These are phyloP conservation scores for Rutpela maculata DNA, from an alignment of 2,888 invertebrate genomes.

Conservation along the genomic window DNA sequence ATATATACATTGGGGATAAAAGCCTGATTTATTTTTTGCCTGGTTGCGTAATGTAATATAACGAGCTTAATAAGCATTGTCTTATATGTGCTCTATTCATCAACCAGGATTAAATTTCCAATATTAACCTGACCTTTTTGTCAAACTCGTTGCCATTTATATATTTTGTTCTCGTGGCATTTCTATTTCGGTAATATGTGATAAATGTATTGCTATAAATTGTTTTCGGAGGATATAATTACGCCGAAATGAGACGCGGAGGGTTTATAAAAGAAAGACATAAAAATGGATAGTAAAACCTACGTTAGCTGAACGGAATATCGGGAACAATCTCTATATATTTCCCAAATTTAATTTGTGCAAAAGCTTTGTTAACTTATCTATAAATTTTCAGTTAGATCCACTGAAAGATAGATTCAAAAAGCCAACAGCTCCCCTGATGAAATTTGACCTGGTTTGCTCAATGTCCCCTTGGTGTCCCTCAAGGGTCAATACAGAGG, in stretches of 20 bases:
- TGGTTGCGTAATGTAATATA: background rate
- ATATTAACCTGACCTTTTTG: constrained; percentile 5
- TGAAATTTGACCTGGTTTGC: too few species aligned
- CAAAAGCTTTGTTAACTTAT: too few species aligned
- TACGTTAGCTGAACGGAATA: too few species aligned
- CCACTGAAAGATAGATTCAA: too few species aligned
- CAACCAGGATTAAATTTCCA: background rate
- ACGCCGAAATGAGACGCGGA: background rate
- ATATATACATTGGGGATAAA: background rate
- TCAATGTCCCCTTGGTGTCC: too few species aligned
- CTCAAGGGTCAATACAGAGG: too few species aligned
- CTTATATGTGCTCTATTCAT: background rate
- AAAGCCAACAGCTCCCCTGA: too few species aligned
- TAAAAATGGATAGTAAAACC: too few species aligned
- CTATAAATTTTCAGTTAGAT: too few species aligned
- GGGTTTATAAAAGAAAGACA: too few species aligned
- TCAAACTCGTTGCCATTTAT: background rate
- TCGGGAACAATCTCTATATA: too few species aligned
- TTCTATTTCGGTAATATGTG: background rate
- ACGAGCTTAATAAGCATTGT: background rate
- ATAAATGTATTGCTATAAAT: background rate
- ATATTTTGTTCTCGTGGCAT: background rate
- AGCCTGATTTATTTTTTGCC: constrained; percentile 1
- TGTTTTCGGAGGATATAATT: background rate
- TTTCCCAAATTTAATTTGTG: too few species aligned